Evolutionary conservation across 2,888 invertebrate species (phyloP).

Genomic region (Conus canariensis): DNA sequence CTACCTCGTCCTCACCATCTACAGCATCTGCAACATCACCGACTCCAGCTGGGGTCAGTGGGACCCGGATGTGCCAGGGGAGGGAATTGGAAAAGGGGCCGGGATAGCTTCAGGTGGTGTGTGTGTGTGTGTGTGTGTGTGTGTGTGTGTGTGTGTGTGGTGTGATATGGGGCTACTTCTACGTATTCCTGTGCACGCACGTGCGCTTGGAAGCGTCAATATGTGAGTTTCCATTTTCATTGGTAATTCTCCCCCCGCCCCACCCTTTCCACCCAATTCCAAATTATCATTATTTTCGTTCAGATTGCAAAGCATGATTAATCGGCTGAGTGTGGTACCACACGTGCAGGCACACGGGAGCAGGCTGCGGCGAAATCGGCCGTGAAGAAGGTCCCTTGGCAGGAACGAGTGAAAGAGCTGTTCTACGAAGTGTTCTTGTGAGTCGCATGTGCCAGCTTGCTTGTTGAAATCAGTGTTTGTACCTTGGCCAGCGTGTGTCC

Average conservation of each 20-base stretch:
- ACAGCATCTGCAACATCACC: conserved; percentile 74
- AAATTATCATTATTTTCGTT: too few relatives aligned
- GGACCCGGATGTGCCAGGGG: background rate
- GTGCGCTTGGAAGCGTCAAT: too few relatives aligned
- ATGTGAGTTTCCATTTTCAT: too few relatives aligned
- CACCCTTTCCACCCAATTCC: too few relatives aligned
- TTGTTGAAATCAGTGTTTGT: background rate
- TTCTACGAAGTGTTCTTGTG: conserved; percentile 64
- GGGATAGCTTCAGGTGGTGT: too few relatives aligned
- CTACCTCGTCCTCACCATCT: conserved; percentile 70
- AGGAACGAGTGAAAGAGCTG: conserved; percentile 44
- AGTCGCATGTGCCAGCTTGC: conserved; percentile 47
- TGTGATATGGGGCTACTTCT: too few relatives aligned
- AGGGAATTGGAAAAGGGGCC: background rate
- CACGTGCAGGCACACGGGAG: conserved; percentile 66
- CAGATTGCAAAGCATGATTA: too few relatives aligned
- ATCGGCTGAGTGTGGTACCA: too few relatives aligned
- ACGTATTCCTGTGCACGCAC: too few relatives aligned
- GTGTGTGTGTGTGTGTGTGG: background rate
- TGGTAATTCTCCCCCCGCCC: too few relatives aligned
- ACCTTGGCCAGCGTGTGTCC: background rate
- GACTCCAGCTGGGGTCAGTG: conserved; percentile 74
- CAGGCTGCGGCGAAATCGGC: conserved; percentile 55
- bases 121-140: background rate
- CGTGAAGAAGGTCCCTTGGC: conserved; percentile 54